Conservation (phyloP, 1,140 invertebrate genomes). For the Eciton burchellii region DNA sequence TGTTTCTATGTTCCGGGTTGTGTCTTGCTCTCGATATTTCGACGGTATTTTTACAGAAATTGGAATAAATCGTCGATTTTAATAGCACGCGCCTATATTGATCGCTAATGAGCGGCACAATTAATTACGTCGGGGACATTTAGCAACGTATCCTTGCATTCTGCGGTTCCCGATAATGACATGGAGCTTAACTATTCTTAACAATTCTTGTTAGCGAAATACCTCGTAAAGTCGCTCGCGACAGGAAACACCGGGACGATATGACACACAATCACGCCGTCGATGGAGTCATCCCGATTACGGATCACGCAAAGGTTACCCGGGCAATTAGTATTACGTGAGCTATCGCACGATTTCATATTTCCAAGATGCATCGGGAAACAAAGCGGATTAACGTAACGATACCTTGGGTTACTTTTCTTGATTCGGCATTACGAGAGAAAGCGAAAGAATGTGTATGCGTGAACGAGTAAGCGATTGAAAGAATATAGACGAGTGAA, state of each 20-base stretch:
- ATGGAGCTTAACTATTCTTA: constrained; percentile 37
- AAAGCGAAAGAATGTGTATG: neutral
- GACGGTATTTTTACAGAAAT: neutral
- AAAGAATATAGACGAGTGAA: constrained; percentile 15
- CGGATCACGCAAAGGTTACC: constrained; percentile 78
- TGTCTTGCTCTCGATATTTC: constrained; percentile 21
- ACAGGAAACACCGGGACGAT: constrained; percentile 66
- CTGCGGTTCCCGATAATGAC: constrained; percentile 42
- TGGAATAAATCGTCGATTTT: neutral
- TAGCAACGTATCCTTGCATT: constrained; percentile 16
- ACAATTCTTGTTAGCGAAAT: constrained; percentile 48
- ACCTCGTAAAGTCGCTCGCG: constrained; percentile 59
- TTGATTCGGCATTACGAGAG: neutral
- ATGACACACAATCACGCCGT: constrained; percentile 51
- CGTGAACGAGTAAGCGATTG: neutral
- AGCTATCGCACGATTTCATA: constrained; percentile 70
- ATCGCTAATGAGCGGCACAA: constrained; percentile 14
- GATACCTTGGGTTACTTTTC: constrained; percentile 18
- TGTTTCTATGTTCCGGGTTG: neutral
- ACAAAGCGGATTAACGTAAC: neutral
- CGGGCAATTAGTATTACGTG: constrained; percentile 72
- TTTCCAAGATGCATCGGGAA: constrained; percentile 52
- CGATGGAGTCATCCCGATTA: constrained; percentile 55
- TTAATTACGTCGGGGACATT: constrained; percentile 47
- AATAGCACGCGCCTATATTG: neutral